These are phyloP conservation scores for Synergus itoensis DNA, from an alignment of 2,888 invertebrate genomes.

Conservation along the genomic window DNA sequence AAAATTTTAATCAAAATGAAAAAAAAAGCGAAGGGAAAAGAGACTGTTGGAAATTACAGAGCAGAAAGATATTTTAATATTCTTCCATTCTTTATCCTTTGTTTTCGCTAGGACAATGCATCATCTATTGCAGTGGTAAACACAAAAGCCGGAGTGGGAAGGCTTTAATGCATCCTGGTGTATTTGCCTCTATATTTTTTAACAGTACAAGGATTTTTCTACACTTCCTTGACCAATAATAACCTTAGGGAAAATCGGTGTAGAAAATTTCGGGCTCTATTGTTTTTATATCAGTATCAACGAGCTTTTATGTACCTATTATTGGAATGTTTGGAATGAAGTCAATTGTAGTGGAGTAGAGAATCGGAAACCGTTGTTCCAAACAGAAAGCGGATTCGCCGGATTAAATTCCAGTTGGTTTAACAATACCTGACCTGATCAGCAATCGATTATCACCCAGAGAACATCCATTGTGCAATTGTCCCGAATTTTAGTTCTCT, in stretches of 20 bases:
- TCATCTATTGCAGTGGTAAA: slow-evolving; percentile 30
- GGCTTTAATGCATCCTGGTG: slow-evolving; percentile 3
- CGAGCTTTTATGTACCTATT: neutral
- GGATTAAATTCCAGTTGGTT: slow-evolving; percentile 40
- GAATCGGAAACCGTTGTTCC: slow-evolving; percentile 29
- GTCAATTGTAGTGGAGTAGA: slow-evolving; percentile 25
- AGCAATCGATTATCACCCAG: slow-evolving; percentile 23
- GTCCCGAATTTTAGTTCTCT: neutral
- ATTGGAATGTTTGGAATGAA: slow-evolving; percentile 21
- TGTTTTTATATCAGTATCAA: slow-evolving; percentile 3
- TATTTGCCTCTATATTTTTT: slow-evolving; percentile 16
- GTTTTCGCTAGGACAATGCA: slow-evolving; percentile 34
- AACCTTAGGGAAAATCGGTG: neutral
- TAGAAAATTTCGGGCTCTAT: neutral
- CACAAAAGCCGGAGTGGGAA: slow-evolving; percentile 29
- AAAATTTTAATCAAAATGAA: neutral
- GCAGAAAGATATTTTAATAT: slow-evolving; percentile 35
- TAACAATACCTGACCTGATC: slow-evolving; percentile 37
- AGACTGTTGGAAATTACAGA: slow-evolving; percentile 29
- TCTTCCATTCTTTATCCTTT: slow-evolving; percentile 34
- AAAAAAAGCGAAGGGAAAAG: slow-evolving; percentile 19
- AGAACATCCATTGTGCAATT: slow-evolving; percentile 10
- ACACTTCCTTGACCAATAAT: neutral
- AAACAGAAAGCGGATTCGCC: slow-evolving; percentile 33
- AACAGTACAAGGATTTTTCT: slow-evolving; percentile 24